Conservation (phyloP, 2,888 invertebrate species). For the Agrochola circellaris region DNA sequence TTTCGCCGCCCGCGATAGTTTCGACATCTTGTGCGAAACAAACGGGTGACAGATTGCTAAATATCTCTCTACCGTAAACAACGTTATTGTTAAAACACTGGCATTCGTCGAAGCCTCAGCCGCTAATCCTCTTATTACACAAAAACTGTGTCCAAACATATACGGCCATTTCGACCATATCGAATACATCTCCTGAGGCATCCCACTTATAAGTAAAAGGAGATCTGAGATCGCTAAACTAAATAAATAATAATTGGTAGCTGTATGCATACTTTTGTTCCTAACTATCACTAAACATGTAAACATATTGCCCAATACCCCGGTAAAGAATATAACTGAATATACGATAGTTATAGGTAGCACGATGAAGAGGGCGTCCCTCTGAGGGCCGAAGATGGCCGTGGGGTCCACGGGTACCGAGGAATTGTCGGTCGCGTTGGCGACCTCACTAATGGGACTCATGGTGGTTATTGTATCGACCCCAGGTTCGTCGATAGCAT, state of each 20-base stretch:
- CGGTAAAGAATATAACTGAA: constrained; percentile 94
- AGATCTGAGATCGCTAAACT: constrained; percentile 96
- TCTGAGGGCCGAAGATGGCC: constrained; percentile 83
- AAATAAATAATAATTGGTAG: constrained; percentile 95
- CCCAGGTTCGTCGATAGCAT: constrained; percentile 15
- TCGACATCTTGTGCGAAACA: constrained; percentile 95
- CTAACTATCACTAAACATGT: constrained; percentile 96
- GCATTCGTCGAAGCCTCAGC: constrained; percentile 96
- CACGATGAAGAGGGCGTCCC: constrained; percentile 92
- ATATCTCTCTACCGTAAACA: constrained; percentile 95
- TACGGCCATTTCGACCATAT: constrained; percentile 95
- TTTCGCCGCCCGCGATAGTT: constrained; percentile 95
- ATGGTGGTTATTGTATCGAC: constrained; percentile 40
- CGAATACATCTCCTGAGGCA: constrained; percentile 95
- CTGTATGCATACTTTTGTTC: constrained; percentile 96
- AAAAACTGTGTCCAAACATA: constrained; percentile 94
- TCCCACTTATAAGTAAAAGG: constrained; percentile 93
- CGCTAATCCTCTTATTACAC: constrained; percentile 94
- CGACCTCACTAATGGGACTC: constrained; percentile 41
- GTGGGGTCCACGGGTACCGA: constrained; percentile 76
- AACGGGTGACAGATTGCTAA: constrained; percentile 92
- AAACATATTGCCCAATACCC: constrained; percentile 95
- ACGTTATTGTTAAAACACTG: constrained; percentile 94
- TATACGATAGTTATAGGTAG: constrained; percentile 95
- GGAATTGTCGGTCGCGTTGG: constrained; percentile 53